phyloP scores from a whole-genome alignment of 2,888 invertebrate species.

The Parelbella ahira region DNA sequence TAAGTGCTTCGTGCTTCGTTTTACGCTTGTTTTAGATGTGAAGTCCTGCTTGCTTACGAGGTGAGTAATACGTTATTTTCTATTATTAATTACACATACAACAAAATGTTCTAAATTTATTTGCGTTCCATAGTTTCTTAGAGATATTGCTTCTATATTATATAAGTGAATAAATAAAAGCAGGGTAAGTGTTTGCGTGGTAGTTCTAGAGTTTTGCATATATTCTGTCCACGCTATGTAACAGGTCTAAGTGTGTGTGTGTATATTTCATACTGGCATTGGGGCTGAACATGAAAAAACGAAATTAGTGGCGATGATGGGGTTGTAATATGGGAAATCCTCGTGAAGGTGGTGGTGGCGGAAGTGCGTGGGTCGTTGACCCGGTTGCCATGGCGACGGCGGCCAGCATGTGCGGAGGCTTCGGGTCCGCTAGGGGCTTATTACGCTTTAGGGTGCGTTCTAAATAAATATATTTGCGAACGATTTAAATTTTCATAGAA shows the following conservation, averaged over 20 bases:
- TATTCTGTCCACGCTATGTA: too few relatives aligned
- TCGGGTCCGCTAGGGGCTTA: conserved; percentile 31
- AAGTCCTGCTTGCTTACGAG: conserved; percentile 1
- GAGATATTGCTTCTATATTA: too few relatives aligned
- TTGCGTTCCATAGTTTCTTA: too few relatives aligned
- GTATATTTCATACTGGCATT: not conserved
- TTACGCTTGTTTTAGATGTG: not conserved
- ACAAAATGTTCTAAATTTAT: too few relatives aligned
- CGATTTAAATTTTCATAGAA: conserved; percentile 11
- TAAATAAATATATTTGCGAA: conserved; percentile 21
- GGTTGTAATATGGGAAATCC: conserved; percentile 22
- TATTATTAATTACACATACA: too few relatives aligned
- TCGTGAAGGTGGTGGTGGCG: conserved; percentile 35
- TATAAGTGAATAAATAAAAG: too few relatives aligned
- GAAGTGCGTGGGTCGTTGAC: conserved; percentile 64
- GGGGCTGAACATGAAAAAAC: conserved; percentile 12
- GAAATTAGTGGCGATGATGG: conserved; percentile 17
- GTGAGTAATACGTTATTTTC: too few relatives aligned
- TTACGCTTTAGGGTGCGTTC: conserved; percentile 26
- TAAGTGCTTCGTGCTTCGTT: conserved; percentile 11
- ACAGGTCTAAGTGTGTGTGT: conserved; percentile 1
- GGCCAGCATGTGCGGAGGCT: conserved; percentile 54
- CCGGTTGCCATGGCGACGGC: conserved; percentile 61
- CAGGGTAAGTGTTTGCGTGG: too few relatives aligned
- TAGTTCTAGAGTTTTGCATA: not conserved